Base-by-base conservation (phyloP, 2,888 invertebrate species). In the Diadegma fenestrale region DNA sequence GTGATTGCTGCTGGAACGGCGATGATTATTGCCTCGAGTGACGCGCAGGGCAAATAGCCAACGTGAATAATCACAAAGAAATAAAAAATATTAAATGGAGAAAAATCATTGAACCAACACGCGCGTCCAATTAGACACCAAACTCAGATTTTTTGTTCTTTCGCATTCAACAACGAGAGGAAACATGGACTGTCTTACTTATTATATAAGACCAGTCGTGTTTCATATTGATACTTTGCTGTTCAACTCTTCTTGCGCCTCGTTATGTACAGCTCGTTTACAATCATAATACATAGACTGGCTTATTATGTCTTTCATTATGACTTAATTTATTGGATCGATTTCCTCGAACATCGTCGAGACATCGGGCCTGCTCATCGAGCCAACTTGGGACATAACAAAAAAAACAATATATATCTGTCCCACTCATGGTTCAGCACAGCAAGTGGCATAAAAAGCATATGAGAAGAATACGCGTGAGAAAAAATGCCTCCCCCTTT, bases 41-140 rank as follows among this genome's bases (percentile, higher is more conserved):
- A 77, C 75, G 71, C 75, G 71, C 54, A 2, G 26, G 33, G 54
- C 61, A 72, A 77, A 71, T 63, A 71, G 64, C 22, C 54, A 76
- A 48, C 76, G 71, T 69, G 37, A 72, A 80, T 61, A 51, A 64
- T 43, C 64, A 43, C 48, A 58, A 58, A 26, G 51, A 33, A 68
- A 61, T 64, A 54, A 7, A 26, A 41, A 19, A 37, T 2, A 45
- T 33, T 33, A 3, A 30, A 61, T 22, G 37, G 14, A 69, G 8
- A 61, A 73, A 75, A 68, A 69, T 51, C 33, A 26, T 8, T 33
- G 51, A 51, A 30, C 37, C 69, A 69, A 78, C 63, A 75, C 78
- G 51, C 33, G 64, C 82, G 77, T 85, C 68, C 82, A 82, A 85
- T 85, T 85, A 78, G 78, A 82, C 63, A 66, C 41, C 48, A 17